Percentiles rank a stretch among this genome's conserved stretches.
Evolutionary conservation across 2,888 invertebrate genomes (phyloP).

Genomic region (Thera britannica): DNA sequence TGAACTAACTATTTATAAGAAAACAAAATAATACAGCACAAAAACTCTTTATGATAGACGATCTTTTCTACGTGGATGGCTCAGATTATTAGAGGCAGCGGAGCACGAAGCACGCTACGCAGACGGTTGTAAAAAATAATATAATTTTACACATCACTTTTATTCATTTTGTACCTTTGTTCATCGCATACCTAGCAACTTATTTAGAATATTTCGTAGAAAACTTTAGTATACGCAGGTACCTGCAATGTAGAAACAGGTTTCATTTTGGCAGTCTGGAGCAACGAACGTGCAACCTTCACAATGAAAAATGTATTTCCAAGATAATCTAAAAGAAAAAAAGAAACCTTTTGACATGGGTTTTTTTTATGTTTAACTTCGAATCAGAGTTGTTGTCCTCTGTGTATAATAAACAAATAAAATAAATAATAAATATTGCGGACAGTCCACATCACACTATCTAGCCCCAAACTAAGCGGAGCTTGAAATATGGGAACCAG

Average conservation of each 20-base stretch:
- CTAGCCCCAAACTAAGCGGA: too few relatives aligned
- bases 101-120: conserved; percentile 68
- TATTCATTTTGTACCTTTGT: conserved; percentile 44
- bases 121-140: conserved; percentile 74
- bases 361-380: neutral
- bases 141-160: conserved; percentile 65
- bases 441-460: too few relatives aligned
- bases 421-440: too few relatives aligned
- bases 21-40: conserved; percentile 11
- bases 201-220: too few relatives aligned
- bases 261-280: conserved; percentile 23
- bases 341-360: neutral
- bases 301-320: conserved; percentile 19
- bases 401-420: too few relatives aligned
- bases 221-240: too few relatives aligned
- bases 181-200: conserved; percentile 17
- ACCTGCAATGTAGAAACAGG: conserved; percentile 14
- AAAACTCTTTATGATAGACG: conserved; percentile 45
- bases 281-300: conserved; percentile 14
- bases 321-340: conserved; percentile 24
- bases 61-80: conserved; percentile 65
- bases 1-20: neutral
- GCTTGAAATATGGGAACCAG: too few relatives aligned
- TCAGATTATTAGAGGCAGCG: conserved; percentile 68
- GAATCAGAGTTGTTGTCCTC: too few relatives aligned